Evolutionary conservation across 2,888 invertebrate genomes (phyloP).

Genomic region (Pelosia muscerda): DNA sequence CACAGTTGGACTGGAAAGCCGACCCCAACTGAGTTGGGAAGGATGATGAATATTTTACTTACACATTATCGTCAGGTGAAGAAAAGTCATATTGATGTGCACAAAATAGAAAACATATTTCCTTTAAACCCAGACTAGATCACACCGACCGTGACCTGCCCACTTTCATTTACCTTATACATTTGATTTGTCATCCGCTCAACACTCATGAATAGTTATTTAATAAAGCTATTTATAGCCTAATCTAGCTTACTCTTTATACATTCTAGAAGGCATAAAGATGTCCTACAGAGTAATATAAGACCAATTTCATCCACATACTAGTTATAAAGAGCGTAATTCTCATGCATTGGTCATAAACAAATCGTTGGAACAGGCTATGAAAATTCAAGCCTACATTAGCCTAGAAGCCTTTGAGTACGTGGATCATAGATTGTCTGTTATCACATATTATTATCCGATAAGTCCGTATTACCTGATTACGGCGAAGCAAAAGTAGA

Average conservation of each 20-base stretch:
- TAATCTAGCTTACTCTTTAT: constrained; percentile 10
- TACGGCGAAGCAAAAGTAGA: too few species aligned
- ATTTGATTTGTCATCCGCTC: not conserved
- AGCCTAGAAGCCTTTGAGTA: constrained; percentile 13
- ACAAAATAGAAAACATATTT: not conserved
- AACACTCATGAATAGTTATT: constrained; percentile 5
- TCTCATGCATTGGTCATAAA: constrained; percentile 16
- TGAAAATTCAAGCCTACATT: constrained; percentile 23
- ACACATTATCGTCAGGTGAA: not conserved
- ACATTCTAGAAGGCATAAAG: constrained; percentile 3
- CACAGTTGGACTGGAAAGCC: too few species aligned
- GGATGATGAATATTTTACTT: too few species aligned
- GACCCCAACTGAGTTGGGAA: too few species aligned
- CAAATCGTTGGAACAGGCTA: constrained; percentile 14
- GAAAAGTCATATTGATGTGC: not conserved
- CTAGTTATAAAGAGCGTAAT: constrained; percentile 16
- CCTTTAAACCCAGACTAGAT: not conserved
- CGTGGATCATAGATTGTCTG: constrained; percentile 12
- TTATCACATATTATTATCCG: constrained; percentile 31
- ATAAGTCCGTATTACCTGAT: too few species aligned
- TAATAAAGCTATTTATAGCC: constrained; percentile 8
- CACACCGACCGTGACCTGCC: not conserved
- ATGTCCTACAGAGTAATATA: not conserved
- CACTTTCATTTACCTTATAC: not conserved
- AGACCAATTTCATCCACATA: constrained; percentile 6